A percentile compares a stretch with the other conserved stretches of the same genome.
Evolutionary conservation across 2,888 invertebrate genomes (phyloP).

Genomic region (Epinotia ramella): DNA sequence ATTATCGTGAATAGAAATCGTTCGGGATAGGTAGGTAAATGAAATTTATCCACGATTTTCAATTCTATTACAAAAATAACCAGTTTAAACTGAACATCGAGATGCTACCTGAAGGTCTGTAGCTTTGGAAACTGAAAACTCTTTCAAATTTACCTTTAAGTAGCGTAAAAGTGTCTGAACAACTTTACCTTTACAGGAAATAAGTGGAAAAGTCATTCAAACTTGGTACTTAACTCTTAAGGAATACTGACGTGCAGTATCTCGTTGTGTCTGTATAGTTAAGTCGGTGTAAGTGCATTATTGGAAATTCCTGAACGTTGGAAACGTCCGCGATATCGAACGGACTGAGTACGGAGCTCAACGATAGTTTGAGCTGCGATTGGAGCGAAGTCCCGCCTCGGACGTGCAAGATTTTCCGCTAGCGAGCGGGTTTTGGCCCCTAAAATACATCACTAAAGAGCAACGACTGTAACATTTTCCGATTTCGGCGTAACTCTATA

Average conservation of each 20-base stretch:
- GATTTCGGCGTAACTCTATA: neutral
- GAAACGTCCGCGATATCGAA: conserved; percentile 73
- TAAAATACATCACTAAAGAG: conserved; percentile 34
- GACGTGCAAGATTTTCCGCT: conserved; percentile 66
- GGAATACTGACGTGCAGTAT: conserved; percentile 41
- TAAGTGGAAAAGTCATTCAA: conserved; percentile 42
- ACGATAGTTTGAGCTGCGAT: conserved; percentile 74
- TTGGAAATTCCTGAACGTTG: conserved; percentile 82
- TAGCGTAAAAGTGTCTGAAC: conserved; percentile 63
- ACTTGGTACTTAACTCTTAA: conserved; percentile 51
- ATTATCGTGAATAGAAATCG: neutral
- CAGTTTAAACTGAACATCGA: conserved; percentile 57
- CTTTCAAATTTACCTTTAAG: conserved; percentile 78
- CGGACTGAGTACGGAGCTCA: conserved; percentile 53
- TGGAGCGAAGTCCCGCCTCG: conserved; percentile 66
- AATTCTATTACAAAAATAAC: conserved; percentile 56
- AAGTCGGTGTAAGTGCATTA: conserved; percentile 65
- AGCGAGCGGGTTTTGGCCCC: conserved; percentile 57
- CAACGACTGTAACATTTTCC: conserved; percentile 16
- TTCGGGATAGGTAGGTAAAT: neutral
- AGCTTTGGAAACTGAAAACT: conserved; percentile 72
- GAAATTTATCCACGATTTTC: conserved; percentile 20
- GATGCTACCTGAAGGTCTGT: conserved; percentile 38
- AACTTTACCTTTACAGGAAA: conserved; percentile 55
- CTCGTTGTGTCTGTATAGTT: conserved; percentile 43